Percentiles rank a stretch among this genome's conserved stretches.
phyloP scores from a whole-genome alignment of 35 echinoderm and acorn worm genomes.

The Strongylocentrotus purpuratus region DNA sequence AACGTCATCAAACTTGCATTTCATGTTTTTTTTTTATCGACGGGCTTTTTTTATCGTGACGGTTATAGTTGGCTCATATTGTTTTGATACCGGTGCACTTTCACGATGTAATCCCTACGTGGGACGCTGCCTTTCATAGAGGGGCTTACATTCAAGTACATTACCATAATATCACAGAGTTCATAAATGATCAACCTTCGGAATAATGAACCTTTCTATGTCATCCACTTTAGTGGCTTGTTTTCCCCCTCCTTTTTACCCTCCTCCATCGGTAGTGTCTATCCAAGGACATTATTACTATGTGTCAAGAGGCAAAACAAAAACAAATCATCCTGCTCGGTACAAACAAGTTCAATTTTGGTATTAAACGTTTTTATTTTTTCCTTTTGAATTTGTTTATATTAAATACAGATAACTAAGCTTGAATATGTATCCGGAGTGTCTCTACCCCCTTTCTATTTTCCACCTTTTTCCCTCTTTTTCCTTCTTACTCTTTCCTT shows the following conservation, averaged over 20 bases:
- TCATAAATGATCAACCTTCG: neutral
- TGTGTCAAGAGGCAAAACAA: neutral
- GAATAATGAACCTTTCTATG: neutral
- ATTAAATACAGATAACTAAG: too few relatives aligned
- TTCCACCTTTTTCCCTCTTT: too few relatives aligned
- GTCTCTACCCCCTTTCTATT: neutral
- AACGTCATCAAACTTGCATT: constrained; percentile 1
- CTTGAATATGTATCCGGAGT: too few relatives aligned
- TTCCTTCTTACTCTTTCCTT: too few relatives aligned
- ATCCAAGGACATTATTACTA: neutral
- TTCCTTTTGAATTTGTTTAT: too few relatives aligned
- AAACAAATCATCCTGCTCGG: neutral
- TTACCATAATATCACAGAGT: neutral
- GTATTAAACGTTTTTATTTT: too few relatives aligned
- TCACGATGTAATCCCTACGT: neutral
- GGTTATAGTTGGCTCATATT: neutral
- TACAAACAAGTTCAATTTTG: too few relatives aligned
- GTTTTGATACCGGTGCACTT: neutral
- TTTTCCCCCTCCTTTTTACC: neutral
- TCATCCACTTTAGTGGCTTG: neutral
- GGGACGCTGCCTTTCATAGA: neutral
- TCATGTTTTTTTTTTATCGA: neutral
- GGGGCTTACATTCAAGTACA: neutral
- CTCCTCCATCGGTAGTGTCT: neutral
- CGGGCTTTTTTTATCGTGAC: neutral